phyloP scores from a whole-genome alignment of 2,113 vertebrate species.

The Girardinichthys multiradiatus region DNA sequence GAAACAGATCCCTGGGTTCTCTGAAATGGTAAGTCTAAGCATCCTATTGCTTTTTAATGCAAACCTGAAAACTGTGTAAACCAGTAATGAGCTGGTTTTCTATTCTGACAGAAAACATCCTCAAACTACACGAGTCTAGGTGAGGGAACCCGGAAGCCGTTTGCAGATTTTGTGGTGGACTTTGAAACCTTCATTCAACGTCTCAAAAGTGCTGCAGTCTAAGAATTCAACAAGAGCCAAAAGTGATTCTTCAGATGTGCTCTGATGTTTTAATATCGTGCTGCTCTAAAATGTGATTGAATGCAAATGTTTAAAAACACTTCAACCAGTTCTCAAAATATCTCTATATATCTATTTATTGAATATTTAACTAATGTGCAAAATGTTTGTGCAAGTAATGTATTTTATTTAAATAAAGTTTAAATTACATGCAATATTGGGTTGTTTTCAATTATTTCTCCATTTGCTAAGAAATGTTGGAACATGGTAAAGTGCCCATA shows the following conservation, averaged over 20 bases:
- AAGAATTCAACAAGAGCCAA: not conserved
- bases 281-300: slow-evolving; percentile 36
- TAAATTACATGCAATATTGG: not conserved
- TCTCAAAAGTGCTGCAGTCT: not conserved
- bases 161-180: rapidly evolving
- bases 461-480: not conserved
- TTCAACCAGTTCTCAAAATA: slow-evolving; percentile 41
- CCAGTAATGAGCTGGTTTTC: slow-evolving; percentile 1
- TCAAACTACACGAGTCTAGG: not conserved
- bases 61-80: not conserved
- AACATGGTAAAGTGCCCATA: not conserved
- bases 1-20: rapidly evolving
- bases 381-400: too few species aligned
- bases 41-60: not conserved
- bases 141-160: not conserved
- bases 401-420: slow-evolving; percentile 40
- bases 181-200: rapidly evolving
- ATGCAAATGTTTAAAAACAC: slow-evolving; percentile 24
- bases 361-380: not conserved
- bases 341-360: slow-evolving; percentile 29
- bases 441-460: not conserved
- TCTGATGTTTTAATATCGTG: slow-evolving; percentile 3
- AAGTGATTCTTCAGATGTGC: not conserved
- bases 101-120: not conserved
- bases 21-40: not conserved